Base-by-base conservation (phyloP, 2,888 invertebrate genomes). In the Drosophila melanosoma region DNA sequence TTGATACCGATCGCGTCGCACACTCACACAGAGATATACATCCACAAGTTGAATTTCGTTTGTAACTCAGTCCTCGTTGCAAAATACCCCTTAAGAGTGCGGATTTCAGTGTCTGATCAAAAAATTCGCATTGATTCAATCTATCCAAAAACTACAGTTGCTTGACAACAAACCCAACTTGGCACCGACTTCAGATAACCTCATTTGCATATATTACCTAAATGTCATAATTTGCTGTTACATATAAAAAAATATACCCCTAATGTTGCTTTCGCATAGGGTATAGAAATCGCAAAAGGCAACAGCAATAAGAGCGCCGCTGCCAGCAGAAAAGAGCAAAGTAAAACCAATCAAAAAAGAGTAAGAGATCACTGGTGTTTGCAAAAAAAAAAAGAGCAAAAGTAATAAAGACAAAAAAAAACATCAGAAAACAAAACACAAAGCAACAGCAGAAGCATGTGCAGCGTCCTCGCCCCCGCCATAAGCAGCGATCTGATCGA, bases 1-100 rank as follows among this genome's bases (percentile, higher is more conserved):
- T 91, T 91, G 91, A 91, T 91, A 91, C 91, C 91, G 91, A 91
- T 91, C 91, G 87, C 83, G 74, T 61, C 81, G 76, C 80, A 76
- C 63, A 80, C 77, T 76, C 69, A 79, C 67, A 57, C 59, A 76
- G 62, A 54, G 0, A 23, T 52, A 66, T 62, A 66, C 20, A 57
- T n/a, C 12, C 64, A 51, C 57, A 58, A 70, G 51, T 17, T 23
- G 33, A 29, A 3, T 26, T 23, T 12, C 23, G 23, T 15, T n/a
- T 52, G 8, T 20, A 49, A 33, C 23, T 52, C 45, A 49, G 23
- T 35, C 26, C 38, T 40, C 63, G 79, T 68, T 42, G 3, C 12
- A 10, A 62, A 52, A 68, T 79, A 79, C 70, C 67, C 40, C 45
- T 40, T 58, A 60, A 64, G 56, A 68, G 71, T 23, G 32, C 20